A percentile compares a stretch with the other conserved stretches of the same genome.
Conservation (phyloP, 1,140 invertebrate genomes). For the Tetragnatha versicolor region DNA sequence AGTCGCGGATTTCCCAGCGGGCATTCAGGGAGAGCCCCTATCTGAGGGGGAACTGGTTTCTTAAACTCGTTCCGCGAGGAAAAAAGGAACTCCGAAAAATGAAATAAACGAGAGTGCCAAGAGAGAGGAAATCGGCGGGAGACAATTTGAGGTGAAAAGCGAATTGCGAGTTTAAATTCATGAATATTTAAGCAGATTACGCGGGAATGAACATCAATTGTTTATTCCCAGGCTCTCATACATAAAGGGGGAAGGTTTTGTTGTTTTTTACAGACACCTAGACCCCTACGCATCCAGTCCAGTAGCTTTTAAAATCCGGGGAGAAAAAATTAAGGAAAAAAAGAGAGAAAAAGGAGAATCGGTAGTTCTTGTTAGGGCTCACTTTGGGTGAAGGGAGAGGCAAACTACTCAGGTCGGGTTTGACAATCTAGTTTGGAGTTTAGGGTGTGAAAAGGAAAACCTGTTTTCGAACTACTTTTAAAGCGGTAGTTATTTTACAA, state of each 20-base stretch:
- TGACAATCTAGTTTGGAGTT: too few species aligned
- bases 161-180: conserved; percentile 51
- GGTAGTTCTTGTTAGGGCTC: too few species aligned
- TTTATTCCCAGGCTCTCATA: conserved; percentile 44
- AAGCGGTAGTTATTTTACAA: too few species aligned
- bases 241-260: conserved; percentile 2
- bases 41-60: conserved; percentile 15
- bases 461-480: too few species aligned
- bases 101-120: conserved; percentile 26
- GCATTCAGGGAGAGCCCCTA: conserved; percentile 19
- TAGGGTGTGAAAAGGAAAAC: too few species aligned
- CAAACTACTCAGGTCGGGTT: too few species aligned
- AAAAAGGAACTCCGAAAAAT: conserved; percentile 33
- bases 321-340: background rate
- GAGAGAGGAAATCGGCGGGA: conserved; percentile 26
- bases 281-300: conserved; percentile 21
- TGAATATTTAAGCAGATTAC: conserved; percentile 54
- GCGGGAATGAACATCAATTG: conserved; percentile 52
- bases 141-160: conserved; percentile 49
- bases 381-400: too few species aligned
- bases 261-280: background rate
- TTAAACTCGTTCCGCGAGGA: conserved; percentile 37
- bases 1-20: conserved; percentile 28
- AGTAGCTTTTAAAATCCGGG: conserved; percentile 21
- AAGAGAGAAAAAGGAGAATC: too few species aligned